Conservation (phyloP, 2,113 vertebrate species). For the Sylvicapra grimmia region DNA sequence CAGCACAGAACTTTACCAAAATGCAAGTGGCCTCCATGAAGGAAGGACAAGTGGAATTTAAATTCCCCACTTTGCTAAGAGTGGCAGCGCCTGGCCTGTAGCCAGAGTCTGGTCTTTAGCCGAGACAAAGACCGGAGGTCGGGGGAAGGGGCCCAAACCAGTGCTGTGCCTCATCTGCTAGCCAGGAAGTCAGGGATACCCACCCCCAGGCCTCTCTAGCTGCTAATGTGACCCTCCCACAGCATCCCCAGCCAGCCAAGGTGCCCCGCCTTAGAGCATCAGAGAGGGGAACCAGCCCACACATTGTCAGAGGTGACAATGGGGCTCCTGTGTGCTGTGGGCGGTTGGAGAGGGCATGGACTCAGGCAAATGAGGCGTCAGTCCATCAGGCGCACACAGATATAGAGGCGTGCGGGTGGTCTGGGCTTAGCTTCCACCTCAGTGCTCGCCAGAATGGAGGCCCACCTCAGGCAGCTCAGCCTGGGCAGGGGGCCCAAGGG, state of each 20-base stretch:
- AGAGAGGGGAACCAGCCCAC: not conserved
- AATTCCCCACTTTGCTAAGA: not conserved
- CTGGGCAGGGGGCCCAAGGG: not conserved
- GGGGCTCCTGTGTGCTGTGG: slow-evolving; percentile 26
- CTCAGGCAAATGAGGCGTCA: slow-evolving; percentile 81
- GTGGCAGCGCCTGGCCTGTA: not conserved
- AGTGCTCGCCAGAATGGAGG: slow-evolving; percentile 73
- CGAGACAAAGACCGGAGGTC: not conserved
- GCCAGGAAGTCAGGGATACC: not conserved
- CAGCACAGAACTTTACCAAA: not conserved
- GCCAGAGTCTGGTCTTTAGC: not conserved
- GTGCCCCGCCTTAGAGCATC: not conserved
- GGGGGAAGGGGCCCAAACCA: not conserved
- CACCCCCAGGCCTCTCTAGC: too few species aligned
- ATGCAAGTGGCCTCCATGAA: not conserved
- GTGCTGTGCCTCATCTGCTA: not conserved
- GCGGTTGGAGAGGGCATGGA: slow-evolving; percentile 28
- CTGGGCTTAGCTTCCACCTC: fast-evolving
- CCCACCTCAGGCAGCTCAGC: not conserved
- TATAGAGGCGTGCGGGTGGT: not conserved
- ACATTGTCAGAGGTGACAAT: slow-evolving; percentile 61
- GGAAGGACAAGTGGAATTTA: not conserved
- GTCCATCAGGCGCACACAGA: not conserved
- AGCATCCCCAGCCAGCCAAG: not conserved
- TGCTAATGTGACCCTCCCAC: not conserved